Percentiles rank a stretch among this genome's conserved stretches.
Evolutionary conservation across 2,113 vertebrate genomes (phyloP).

Genomic region (Centropristis striata): DNA sequence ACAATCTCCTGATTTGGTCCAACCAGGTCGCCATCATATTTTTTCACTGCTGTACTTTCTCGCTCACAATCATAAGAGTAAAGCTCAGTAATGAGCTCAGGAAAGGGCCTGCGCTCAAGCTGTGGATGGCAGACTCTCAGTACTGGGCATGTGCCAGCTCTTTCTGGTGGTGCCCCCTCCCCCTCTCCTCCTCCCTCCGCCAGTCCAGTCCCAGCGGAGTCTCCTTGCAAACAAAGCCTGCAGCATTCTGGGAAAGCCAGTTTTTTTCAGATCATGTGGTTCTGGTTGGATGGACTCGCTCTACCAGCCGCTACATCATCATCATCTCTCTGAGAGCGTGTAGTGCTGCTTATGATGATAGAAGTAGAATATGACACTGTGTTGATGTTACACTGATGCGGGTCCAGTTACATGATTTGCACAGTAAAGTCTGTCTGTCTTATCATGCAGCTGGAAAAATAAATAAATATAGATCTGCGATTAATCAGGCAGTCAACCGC

Average conservation of each 20-base stretch:
- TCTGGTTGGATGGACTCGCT: constrained; percentile 41
- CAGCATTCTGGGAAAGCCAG: constrained; percentile 81
- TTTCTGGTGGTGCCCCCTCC: constrained; percentile 63
- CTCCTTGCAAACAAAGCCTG: constrained; percentile 74
- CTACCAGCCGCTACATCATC: constrained; percentile 28
- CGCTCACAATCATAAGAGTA: constrained; percentile 53
- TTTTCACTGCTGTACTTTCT: constrained; percentile 42
- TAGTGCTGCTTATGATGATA: neutral
- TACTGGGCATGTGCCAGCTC: constrained; percentile 77
- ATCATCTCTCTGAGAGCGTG: constrained; percentile 25
- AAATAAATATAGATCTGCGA: neutral
- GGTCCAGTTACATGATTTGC: constrained; percentile 14
- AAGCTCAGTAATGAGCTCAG: constrained; percentile 71
- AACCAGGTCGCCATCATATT: constrained; percentile 5
- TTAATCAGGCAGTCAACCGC: constrained; percentile 8
- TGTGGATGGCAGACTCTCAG: constrained; percentile 75
- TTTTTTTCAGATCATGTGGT: constrained; percentile 67
- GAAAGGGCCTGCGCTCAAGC: constrained; percentile 67
- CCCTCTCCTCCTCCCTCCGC: constrained; percentile 43
- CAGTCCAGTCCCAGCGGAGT: constrained; percentile 70
- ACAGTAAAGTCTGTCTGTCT: neutral
- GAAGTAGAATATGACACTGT: neutral
- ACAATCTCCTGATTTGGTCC: constrained; percentile 4
- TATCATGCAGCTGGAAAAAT: neutral
- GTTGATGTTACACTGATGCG: constrained; percentile 1